These are phyloP conservation scores for Chitala chitala DNA, from an alignment of 2,113 vertebrate species.

Conservation along the genomic window DNA sequence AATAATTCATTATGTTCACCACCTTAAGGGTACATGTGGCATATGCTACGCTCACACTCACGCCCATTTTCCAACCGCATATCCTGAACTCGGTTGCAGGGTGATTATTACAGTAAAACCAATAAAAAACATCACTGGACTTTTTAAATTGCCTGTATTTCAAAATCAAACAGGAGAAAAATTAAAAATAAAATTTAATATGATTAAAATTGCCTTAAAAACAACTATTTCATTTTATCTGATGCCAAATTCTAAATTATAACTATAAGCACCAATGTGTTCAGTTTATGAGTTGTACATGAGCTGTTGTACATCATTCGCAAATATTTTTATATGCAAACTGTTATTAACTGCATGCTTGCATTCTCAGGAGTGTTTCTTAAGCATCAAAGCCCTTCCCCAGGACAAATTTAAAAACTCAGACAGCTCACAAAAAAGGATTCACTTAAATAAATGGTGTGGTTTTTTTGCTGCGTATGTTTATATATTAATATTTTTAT, in stretches of 20 bases:
- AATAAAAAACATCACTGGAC: background rate
- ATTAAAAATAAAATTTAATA: constrained; percentile 12
- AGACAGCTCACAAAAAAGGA: no score
- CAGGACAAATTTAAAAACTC: background rate
- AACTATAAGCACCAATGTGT: background rate
- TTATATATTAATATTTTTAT: no score
- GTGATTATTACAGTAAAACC: background rate
- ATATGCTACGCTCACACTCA: no score
- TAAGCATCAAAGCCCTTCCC: background rate
- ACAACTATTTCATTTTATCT: background rate
- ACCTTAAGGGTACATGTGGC: background rate
- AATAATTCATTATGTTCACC: background rate
- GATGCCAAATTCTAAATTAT: background rate
- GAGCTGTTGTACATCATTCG: background rate
- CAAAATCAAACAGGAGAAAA: background rate
- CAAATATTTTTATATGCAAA: background rate
- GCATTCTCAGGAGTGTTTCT: background rate
- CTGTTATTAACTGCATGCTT: background rate
- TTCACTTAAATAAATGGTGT: no score
- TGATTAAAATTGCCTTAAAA: background rate
- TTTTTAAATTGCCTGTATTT: background rate
- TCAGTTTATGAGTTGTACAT: background rate
- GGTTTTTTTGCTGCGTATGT: no score
- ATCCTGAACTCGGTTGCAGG: no score
- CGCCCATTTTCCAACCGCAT: no score